Conservation (phyloP, 1,140 invertebrate species). For the Trichonephila clavipes region DNA sequence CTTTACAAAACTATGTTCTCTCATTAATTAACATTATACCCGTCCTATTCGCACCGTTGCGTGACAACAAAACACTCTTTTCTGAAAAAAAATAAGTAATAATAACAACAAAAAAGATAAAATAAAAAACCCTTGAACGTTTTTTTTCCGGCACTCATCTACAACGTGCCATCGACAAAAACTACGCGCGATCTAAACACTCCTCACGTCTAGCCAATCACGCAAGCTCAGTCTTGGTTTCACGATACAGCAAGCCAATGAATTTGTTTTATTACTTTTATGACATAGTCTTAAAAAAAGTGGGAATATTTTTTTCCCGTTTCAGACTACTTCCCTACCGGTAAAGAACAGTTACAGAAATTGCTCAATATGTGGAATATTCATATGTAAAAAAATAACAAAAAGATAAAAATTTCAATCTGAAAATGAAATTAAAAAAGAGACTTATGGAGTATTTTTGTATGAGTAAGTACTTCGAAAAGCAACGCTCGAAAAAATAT, state of each 20-base stretch:
- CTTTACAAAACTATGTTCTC: background rate
- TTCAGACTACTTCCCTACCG: background rate
- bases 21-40: conserved; percentile 29
- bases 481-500: background rate
- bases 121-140: background rate
- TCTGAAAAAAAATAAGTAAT: background rate
- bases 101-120: background rate
- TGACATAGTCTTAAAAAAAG: background rate
- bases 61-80: conserved; percentile 13
- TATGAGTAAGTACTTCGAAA: conserved; percentile 12
- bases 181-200: conserved; percentile 27
- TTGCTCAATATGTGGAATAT: conserved; percentile 37
- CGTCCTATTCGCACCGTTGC: background rate
- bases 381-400: conserved; percentile 11
- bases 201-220: conserved; percentile 38
- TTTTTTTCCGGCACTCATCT: conserved; percentile 46
- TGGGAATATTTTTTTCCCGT: background rate
- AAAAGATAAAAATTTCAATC: background rate
- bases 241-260: background rate
- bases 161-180: conserved; percentile 14
- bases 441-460: conserved; percentile 12
- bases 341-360: background rate
- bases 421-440: conserved; percentile 54
- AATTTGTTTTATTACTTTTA: conserved; percentile 58
- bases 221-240: background rate